Base-by-base conservation (phyloP, 1,140 invertebrate species). In the Drosophila ambigua region DNA sequence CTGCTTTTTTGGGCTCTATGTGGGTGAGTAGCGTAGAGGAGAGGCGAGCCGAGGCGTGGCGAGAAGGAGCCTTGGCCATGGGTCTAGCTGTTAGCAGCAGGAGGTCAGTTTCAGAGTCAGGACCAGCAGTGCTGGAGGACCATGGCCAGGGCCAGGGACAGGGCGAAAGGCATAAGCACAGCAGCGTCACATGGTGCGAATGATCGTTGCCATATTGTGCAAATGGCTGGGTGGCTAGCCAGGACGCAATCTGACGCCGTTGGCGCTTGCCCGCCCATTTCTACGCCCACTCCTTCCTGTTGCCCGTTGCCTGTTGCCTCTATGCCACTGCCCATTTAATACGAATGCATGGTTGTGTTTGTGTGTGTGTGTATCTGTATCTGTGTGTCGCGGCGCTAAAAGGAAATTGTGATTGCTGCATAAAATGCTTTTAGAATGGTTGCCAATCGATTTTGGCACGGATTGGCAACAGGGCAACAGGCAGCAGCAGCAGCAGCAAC, bases 361-460 rank as follows among this genome's bases (percentile, higher is more conserved):
- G 53, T 46, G 39, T 39, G 16, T 61, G 53, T 75, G 31, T 58
- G 35, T 52, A 2, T 39, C 11, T 39, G 57, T 64, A 43, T 55
- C 39, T 62, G 65, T 69, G 78, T 59, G 53, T 52, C 65, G 78
- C 63, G 65, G 78, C 71, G 82, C 65, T 88, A 87, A 87, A 87
- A 88, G 82, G 82, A 87, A 83, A 87, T 88, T 79, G 82, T 78
- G 83, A 87, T 79, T 87, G 83, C 74, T 88, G 78, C 83, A 87
- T 85, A 85, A 87, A 87, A 87, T 79, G 83, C 83, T 87, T 88
- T 87, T 79, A 88, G 78, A 85, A 85, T 81, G 84, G 81, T 82
- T 85, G 81, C 78, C 82, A 85, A 85, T 85, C 81, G 81, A 85
- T 85, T 85, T 87, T 65, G 73, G 81, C 82, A 84, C 61, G 77